Conservation (phyloP, 2,797 vertebrate genomes). For the Simalia tracyae region DNA sequence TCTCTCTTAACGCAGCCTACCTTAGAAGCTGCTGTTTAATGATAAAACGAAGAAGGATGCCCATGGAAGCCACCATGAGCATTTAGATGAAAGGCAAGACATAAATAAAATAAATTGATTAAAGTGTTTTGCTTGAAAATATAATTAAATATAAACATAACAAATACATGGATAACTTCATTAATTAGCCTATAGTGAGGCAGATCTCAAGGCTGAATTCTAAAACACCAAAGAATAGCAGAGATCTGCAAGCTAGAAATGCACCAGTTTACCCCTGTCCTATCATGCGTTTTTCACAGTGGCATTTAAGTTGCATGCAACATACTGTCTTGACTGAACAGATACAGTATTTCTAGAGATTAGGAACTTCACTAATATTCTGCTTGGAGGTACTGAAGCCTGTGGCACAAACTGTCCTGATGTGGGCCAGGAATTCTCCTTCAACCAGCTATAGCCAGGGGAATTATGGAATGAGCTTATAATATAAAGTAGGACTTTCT, state of each 20-base stretch:
- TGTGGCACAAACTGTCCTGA: neutral
- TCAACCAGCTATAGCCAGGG: neutral
- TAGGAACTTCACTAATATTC: neutral
- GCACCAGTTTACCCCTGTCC: neutral
- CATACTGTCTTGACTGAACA: slow-evolving; percentile 1
- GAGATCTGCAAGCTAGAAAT: neutral
- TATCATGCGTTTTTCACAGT: neutral
- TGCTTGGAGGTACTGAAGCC: neutral
- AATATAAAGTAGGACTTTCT: neutral
- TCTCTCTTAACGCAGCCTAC: no score
- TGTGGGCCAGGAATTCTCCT: neutral
- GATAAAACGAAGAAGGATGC: no score
- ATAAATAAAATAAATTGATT: neutral
- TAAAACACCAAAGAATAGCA: neutral
- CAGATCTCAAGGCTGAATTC: neutral
- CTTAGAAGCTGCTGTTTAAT: no score
- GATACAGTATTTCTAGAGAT: neutral
- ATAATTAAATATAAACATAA: neutral
- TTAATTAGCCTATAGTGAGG: neutral
- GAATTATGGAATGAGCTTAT: neutral
- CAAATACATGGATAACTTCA: neutral
- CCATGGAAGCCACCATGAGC: neutral
- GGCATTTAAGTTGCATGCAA: neutral
- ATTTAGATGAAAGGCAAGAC: neutral
- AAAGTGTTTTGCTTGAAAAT: neutral